Conservation (phyloP, 1,140 invertebrate genomes). For the Zaprionus lachaisei region DNA sequence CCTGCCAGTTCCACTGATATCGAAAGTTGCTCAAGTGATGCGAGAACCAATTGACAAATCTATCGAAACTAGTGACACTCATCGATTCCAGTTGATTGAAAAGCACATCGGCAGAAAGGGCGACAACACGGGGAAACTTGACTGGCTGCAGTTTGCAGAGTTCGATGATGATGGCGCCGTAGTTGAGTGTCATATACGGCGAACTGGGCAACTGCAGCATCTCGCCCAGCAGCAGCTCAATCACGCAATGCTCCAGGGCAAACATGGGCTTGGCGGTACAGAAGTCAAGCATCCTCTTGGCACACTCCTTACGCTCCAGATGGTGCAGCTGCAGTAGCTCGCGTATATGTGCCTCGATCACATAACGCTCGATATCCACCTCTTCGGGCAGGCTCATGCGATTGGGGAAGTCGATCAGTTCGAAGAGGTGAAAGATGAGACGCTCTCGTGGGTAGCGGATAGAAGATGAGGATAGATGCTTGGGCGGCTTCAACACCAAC, state of each 20-base stretch:
- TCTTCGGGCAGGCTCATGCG: constrained; percentile 92
- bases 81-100: constrained; percentile 97
- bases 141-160: constrained; percentile 97
- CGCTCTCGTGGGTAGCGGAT: constrained; percentile 94
- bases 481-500: constrained; percentile 92
- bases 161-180: constrained; percentile 97
- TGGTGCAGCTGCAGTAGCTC: constrained; percentile 95
- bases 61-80: constrained; percentile 98
- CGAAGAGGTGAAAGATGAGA: constrained; percentile 97
- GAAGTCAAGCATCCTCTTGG: constrained; percentile 93
- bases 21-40: constrained; percentile 99
- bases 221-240: constrained; percentile 97
- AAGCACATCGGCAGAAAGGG: constrained; percentile 98
- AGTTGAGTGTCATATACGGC: constrained; percentile 94
- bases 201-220: constrained; percentile 95
- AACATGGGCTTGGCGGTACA: constrained; percentile 93
- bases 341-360: constrained; percentile 97
- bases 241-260: constrained; percentile 98
- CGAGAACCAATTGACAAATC: constrained; percentile 98
- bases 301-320: constrained; percentile 96
- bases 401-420: constrained; percentile 94
- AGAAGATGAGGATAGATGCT: constrained; percentile 88
- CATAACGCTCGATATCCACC: constrained; percentile 97
- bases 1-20: constrained; percentile 94
- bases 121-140: constrained; percentile 97